Evolutionary conservation across 2,797 vertebrate genomes (phyloP), one percentile per base, ranked within the genome.

Genomic region (Geotrypetes seraphini): DNA sequence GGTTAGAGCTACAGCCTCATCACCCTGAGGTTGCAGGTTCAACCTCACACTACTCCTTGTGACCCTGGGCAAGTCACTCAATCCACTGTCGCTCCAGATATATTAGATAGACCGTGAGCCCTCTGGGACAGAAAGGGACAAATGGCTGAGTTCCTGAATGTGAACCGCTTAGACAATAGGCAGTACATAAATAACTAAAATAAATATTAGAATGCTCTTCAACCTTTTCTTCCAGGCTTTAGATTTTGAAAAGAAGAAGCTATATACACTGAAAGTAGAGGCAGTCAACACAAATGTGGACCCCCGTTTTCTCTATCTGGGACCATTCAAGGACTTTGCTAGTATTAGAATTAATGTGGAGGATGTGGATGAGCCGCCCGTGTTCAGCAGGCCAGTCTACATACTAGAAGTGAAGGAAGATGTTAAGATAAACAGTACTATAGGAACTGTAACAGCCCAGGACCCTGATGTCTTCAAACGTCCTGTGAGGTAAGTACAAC

Each of bases 311-410:
- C 77, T 86, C 47, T 81, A 83, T 36, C 37, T 79, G 58, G 90
- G 89, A 0, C 85, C 91, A 5, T 95, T 93, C 73, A 81, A 85
- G 53, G 92, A 97, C 31, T 79, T 85, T 10, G 86, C 92, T 31
- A 79, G 72, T 1, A 43, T 97, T 32, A 89, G 85, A 77, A 82
- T 97, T 20, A 17, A 58, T 1, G 87, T 97, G 40, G 88, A 96
- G 41, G 94, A 96, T 32, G 85, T 90, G 22, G 89, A 97, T 10
- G 92, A 96, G 55, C 92, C 90, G 1, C 92, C 94, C 0, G 60
- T 86, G 47, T 97, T 96, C 37, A 81, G 84, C 53, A 83, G 78
- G 16, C 39, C 75, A 38, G 79, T 74, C 36, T 96, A 96, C 35
- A 16, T 86, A 31, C 79, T 96, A 49, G 91, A 97, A 57, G 86